phyloP scores from a whole-genome alignment of 2,113 vertebrate genomes.

The Ptyas mucosa region DNA sequence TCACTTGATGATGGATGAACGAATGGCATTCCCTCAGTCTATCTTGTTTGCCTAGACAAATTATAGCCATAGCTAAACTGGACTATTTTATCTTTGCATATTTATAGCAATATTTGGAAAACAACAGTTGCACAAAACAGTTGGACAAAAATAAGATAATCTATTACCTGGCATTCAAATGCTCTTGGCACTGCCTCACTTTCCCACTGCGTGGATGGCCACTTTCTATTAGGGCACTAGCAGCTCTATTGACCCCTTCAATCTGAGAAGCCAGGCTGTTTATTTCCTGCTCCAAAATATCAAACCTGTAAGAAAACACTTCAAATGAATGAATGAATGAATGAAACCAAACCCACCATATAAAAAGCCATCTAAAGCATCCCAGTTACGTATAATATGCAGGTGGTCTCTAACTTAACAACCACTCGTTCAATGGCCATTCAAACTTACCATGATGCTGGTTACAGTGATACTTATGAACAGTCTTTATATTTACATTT shows the following conservation, averaged over 20 bases:
- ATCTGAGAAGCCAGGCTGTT: constrained; percentile 78
- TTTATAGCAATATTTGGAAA: neutral
- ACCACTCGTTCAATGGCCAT: neutral
- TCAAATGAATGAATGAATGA: neutral
- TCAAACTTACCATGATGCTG: neutral
- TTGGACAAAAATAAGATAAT: neutral
- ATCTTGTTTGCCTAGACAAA: neutral
- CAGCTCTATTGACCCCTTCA: constrained; percentile 80
- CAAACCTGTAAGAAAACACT: constrained; percentile 71
- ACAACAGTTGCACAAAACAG: neutral
- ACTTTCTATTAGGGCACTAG: constrained; percentile 81
- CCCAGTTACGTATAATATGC: neutral
- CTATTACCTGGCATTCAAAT: constrained; percentile 83
- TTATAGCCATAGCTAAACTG: neutral
- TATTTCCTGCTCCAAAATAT: constrained; percentile 89
- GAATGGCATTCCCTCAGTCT: neutral
- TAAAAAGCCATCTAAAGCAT: neutral
- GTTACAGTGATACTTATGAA: neutral
- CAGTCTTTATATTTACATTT: neutral
- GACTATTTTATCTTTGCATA: neutral
- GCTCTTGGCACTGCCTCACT: constrained; percentile 79
- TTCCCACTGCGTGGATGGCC: constrained; percentile 86
- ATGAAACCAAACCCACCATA: neutral
- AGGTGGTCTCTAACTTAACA: neutral
- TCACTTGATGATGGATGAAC: neutral